Evolutionary conservation across 2,113 vertebrate genomes (phyloP).

Genomic region (Equus przewalskii): DNA sequence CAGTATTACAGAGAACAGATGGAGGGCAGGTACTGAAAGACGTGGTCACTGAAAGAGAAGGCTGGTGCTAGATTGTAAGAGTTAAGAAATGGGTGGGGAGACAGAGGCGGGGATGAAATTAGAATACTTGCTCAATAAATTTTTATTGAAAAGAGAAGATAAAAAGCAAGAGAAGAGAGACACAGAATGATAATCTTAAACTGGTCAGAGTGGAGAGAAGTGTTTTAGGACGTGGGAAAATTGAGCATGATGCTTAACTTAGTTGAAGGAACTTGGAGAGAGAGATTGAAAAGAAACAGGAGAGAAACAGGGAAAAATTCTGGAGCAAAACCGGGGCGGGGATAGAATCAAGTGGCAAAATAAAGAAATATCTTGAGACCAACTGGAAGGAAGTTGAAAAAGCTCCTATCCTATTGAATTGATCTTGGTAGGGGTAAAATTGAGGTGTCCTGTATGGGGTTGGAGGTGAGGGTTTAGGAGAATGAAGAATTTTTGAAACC

Average conservation of each 20-base stretch:
- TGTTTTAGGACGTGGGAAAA: slow-evolving; percentile 5
- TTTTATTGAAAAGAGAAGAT: not conserved
- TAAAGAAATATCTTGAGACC: slow-evolving; percentile 24
- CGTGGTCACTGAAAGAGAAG: not conserved
- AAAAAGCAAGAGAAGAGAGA: not conserved
- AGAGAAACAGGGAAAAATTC: not conserved
- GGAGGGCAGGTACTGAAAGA: not conserved
- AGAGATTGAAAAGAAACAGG: not conserved
- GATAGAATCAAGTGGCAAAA: not conserved
- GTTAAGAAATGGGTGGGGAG: not conserved
- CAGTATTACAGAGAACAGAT: not conserved
- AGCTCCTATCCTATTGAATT: not conserved
- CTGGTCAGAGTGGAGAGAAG: not conserved
- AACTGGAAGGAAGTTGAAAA: not conserved
- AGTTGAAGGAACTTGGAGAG: not conserved
- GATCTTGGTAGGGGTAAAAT: slow-evolving; percentile 1
- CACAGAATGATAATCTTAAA: not conserved
- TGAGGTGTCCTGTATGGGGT: not conserved
- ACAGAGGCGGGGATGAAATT: not conserved
- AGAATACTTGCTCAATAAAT: not conserved
- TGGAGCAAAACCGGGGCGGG: not conserved
- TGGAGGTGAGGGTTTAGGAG: not conserved
- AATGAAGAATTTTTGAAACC: not conserved
- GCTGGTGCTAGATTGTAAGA: not conserved
- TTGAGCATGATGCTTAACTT: not conserved